Evolutionary conservation across 2,888 invertebrate species (phyloP).

Genomic region (Gymnocheta viridis): DNA sequence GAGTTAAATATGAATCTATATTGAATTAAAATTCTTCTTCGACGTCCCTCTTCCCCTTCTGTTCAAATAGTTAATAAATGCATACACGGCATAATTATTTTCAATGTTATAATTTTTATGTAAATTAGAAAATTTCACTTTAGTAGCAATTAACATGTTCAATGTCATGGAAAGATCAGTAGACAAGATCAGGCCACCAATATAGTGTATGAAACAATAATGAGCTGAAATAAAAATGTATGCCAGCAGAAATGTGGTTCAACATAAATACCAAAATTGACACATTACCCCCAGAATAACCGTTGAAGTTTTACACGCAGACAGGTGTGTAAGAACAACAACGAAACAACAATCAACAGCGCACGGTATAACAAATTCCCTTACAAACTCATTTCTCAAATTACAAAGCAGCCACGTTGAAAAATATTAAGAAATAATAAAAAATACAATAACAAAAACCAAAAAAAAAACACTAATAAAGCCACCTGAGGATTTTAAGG

Average conservation of each 20-base stretch:
- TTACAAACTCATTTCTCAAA: constrained; percentile 36
- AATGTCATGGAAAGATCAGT: constrained; percentile 79
- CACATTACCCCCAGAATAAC: constrained; percentile 59
- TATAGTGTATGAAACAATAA: constrained; percentile 37
- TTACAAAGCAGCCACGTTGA: constrained; percentile 25
- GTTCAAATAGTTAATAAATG: neutral
- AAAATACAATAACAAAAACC: neutral
- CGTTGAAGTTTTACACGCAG: constrained; percentile 67
- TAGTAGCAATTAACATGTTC: constrained; percentile 78
- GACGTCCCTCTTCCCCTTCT: neutral
- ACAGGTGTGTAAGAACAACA: constrained; percentile 65
- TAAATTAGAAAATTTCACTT: constrained; percentile 67
- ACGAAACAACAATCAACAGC: neutral
- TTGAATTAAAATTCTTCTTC: neutral
- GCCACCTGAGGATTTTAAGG: constrained; percentile 67
- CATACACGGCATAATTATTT: constrained; percentile 30
- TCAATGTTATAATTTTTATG: constrained; percentile 66
- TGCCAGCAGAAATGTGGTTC: constrained; percentile 48
- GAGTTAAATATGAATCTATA: too few relatives aligned
- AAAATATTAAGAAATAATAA: neutral
- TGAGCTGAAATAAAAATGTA: constrained; percentile 41
- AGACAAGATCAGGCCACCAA: constrained; percentile 75
- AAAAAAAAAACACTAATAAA: constrained; percentile 39
- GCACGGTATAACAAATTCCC: constrained; percentile 47
- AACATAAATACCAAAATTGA: constrained; percentile 69